These are phyloP conservation scores for Drosophila miranda DNA, from an alignment of 1,140 invertebrate species.

Conservation along the genomic window DNA sequence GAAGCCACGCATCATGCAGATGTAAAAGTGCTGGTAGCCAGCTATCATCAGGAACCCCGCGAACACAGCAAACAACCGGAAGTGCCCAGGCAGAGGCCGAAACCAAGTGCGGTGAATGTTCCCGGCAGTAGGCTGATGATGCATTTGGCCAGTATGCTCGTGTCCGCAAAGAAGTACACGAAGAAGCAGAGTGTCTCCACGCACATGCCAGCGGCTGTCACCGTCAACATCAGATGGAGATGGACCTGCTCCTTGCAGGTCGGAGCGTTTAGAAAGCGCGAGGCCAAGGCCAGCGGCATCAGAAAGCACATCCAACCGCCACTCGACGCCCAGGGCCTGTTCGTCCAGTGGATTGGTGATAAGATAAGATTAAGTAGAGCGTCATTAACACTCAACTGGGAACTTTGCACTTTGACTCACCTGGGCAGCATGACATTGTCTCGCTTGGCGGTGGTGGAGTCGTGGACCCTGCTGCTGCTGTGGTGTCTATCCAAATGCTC, in stretches of 20 bases:
- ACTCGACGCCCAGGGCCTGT: conserved; percentile 15
- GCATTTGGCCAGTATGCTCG: conserved; percentile 31
- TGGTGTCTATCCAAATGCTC: not conserved
- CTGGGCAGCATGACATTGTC: conserved; percentile 35
- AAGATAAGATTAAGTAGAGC: conserved; percentile 18
- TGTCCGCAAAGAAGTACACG: conserved; percentile 25
- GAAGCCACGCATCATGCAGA: conserved; percentile 83
- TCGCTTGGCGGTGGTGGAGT: not conserved
- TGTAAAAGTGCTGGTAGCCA: conserved; percentile 83
- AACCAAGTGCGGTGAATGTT: conserved; percentile 28
- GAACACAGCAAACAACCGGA: conserved; percentile 83
- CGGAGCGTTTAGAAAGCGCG: conserved; percentile 37
- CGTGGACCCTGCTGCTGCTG: conserved; percentile 1
- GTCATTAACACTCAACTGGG: conserved; percentile 5
- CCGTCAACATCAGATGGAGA: conserved; percentile 53
- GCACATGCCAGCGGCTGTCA: conserved; percentile 61
- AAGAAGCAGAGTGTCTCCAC: conserved; percentile 63
- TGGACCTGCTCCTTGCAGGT: conserved; percentile 23
- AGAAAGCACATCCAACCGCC: conserved; percentile 71
- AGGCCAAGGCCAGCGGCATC: conserved; percentile 59
- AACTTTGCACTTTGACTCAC: conserved; percentile 35
- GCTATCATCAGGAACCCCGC: conserved; percentile 83
- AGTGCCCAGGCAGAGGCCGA: conserved; percentile 49
- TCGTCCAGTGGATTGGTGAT: conserved; percentile 42
- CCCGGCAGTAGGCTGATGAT: conserved; percentile 58